Percentiles rank a stretch among this genome's conserved stretches.
These are phyloP conservation scores for Falco berigora DNA, from an alignment of 2,797 vertebrate species.

Conservation along the genomic window DNA sequence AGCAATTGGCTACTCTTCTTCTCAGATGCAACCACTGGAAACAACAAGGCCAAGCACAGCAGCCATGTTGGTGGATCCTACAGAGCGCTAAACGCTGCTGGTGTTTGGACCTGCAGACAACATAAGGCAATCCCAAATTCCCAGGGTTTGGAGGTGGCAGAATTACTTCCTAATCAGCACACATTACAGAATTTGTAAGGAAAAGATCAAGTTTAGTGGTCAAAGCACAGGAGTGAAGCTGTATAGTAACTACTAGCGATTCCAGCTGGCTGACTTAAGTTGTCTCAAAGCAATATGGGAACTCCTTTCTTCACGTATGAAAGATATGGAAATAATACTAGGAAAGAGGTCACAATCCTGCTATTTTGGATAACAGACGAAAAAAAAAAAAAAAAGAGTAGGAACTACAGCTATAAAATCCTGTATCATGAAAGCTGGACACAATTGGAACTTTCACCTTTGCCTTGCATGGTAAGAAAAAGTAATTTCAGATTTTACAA, in stretches of 20 bases:
- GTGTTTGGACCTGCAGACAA: not conserved
- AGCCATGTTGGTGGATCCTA: not conserved
- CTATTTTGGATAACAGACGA: not conserved
- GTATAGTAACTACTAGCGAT: not conserved
- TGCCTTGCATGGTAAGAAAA: not conserved
- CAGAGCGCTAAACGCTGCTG: not conserved
- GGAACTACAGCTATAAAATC: not conserved
- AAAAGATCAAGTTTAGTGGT: not conserved
- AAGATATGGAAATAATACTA: not conserved
- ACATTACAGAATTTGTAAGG: not conserved
- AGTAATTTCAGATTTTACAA: not conserved
- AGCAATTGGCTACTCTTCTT: constrained; percentile 32
- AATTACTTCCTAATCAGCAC: not conserved
- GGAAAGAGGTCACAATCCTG: not conserved
- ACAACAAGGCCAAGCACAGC: not conserved
- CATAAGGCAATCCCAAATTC: not conserved
- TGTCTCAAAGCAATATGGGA: not conserved
- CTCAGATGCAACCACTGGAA: constrained; percentile 26
- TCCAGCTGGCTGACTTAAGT: not conserved
- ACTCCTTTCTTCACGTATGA: not conserved
- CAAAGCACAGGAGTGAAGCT: not conserved
- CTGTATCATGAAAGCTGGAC: not conserved
- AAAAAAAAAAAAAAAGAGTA: not conserved
- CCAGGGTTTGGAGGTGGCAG: not conserved
- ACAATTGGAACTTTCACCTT: not conserved